Conservation (phyloP, 2,888 invertebrate species). For the Nineta flava region DNA sequence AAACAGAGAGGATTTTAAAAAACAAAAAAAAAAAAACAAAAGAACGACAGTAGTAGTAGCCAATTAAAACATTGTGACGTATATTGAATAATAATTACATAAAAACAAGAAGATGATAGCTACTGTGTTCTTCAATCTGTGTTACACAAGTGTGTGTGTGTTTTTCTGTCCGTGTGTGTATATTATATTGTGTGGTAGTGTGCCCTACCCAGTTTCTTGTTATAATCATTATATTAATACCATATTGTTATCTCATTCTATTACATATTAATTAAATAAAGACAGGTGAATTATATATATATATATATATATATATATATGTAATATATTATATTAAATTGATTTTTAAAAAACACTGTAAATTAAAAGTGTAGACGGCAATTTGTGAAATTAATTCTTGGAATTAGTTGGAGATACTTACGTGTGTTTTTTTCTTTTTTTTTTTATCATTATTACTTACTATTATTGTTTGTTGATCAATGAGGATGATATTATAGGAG, state of each 20-base stretch:
- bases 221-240: background rate
- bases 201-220: conserved; percentile 15
- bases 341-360: conserved; percentile 5
- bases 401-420: conserved; percentile 17
- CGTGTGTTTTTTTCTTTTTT: conserved; percentile 1
- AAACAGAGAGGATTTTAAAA: too few species aligned
- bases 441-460: background rate
- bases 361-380: conserved; percentile 27
- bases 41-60: conserved; percentile 19
- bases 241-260: background rate
- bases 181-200: conserved; percentile 19
- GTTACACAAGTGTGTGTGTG: too few species aligned
- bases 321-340: too few species aligned
- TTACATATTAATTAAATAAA: background rate
- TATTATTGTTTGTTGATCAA: background rate
- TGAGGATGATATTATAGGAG: background rate
- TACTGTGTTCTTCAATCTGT: too few species aligned
- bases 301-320: too few species aligned
- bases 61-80: conserved; percentile 32
- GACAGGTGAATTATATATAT: too few species aligned
- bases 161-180: too few species aligned
- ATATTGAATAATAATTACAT: conserved; percentile 32
- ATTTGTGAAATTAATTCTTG: conserved; percentile 31
- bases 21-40: too few species aligned
- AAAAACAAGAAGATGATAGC: conserved; percentile 9